Conservation (phyloP, 2,888 invertebrate species). For the Holacanthella duospinosa region DNA sequence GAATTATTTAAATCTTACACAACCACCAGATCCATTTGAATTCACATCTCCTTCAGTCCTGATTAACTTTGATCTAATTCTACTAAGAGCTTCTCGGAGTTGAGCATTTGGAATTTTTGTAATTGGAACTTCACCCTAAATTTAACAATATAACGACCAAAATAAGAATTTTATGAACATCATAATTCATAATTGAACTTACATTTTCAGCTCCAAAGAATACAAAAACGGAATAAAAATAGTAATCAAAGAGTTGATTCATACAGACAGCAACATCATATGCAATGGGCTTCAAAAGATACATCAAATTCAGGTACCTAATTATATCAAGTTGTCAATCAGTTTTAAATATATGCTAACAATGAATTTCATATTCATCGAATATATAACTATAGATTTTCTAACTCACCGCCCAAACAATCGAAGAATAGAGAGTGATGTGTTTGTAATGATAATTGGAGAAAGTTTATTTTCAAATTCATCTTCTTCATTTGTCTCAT, state of each 20-base stretch:
- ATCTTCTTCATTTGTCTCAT: conserved; percentile 15
- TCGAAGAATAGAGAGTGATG: conserved; percentile 75
- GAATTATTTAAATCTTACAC: too few relatives aligned
- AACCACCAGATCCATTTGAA: conserved; percentile 22
- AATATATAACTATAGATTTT: background rate
- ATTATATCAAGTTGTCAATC: background rate
- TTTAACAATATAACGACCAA: background rate
- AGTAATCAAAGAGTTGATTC: conserved; percentile 87
- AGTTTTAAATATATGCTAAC: background rate
- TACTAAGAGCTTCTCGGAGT: conserved; percentile 60
- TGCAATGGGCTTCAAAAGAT: conserved; percentile 76
- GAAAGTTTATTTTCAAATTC: conserved; percentile 7
- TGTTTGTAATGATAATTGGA: conserved; percentile 71
- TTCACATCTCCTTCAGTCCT: conserved; percentile 33
- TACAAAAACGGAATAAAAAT: conserved; percentile 74
- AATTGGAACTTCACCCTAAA: conserved; percentile 31
- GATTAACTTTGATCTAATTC: conserved; percentile 65
- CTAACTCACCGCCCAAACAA: conserved; percentile 58
- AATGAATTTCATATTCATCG: background rate
- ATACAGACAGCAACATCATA: conserved; percentile 81
- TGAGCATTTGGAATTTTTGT: conserved; percentile 35
- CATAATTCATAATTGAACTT: conserved; percentile 9
- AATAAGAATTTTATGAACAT: background rate
- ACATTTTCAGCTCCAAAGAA: conserved; percentile 65
- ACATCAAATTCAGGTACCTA: conserved; percentile 65